Percentiles rank a stretch among this genome's conserved stretches.
Conservation (phyloP, 2,888 invertebrate genomes). For the Ganaspis brasiliensis region DNA sequence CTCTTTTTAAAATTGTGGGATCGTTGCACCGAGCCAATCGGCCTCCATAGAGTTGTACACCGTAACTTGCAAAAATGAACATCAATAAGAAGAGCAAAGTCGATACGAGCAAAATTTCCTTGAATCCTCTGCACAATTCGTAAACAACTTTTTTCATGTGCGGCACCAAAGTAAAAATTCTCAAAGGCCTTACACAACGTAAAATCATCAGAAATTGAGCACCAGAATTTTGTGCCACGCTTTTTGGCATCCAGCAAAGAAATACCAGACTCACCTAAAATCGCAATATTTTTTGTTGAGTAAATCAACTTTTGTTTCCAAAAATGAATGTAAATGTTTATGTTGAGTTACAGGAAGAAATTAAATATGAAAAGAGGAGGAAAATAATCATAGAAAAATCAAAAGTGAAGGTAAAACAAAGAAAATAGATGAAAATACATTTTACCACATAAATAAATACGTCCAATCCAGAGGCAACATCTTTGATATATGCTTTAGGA, state of each 20-base stretch:
- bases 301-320: too few species aligned
- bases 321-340: too few species aligned
- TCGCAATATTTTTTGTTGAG: background rate
- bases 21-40: slow-evolving; percentile 98
- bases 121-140: slow-evolving; percentile 98
- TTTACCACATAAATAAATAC: slow-evolving; percentile 98
- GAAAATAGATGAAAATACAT: slow-evolving; percentile 55
- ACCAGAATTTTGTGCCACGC: slow-evolving; percentile 95
- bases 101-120: slow-evolving; percentile 98
- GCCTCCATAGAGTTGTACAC: slow-evolving; percentile 98
- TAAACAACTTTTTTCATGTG: slow-evolving; percentile 99
- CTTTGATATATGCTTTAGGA: slow-evolving; percentile 98
- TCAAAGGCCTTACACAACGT: slow-evolving; percentile 95
- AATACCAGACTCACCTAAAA: slow-evolving; percentile 95
- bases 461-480: slow-evolving; percentile 97
- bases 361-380: too few species aligned
- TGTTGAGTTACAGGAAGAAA: too few species aligned
- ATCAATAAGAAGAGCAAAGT: slow-evolving; percentile 97
- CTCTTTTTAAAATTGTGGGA: slow-evolving; percentile 90
- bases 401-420: background rate
- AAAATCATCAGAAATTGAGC: slow-evolving; percentile 98
- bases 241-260: slow-evolving; percentile 97
- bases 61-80: slow-evolving; percentile 99
- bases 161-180: slow-evolving; percentile 98
- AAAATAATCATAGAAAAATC: too few species aligned